These are phyloP conservation scores for Timema cristinae DNA, from an alignment of 2,888 invertebrate genomes.

Conservation along the genomic window DNA sequence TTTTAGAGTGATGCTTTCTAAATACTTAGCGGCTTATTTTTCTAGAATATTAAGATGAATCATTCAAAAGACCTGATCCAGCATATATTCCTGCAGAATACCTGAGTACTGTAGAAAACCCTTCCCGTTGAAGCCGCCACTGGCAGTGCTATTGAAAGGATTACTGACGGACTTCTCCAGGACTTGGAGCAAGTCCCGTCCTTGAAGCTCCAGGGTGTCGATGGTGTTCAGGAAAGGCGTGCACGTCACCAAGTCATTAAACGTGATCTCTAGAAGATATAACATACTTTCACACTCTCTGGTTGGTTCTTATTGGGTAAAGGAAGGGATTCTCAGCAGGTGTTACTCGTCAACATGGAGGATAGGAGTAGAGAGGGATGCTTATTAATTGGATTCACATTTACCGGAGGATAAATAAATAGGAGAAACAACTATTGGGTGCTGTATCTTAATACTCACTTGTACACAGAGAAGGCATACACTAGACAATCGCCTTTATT, in stretches of 20 bases:
- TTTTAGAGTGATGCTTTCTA: too few relatives aligned
- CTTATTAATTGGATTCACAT: too few relatives aligned
- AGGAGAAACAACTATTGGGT: too few relatives aligned
- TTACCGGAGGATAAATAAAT: too few relatives aligned
- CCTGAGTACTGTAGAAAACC: conserved; percentile 61
- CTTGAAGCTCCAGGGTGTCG: conserved; percentile 65
- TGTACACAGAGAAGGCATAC: too few relatives aligned
- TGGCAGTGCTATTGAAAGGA: conserved; percentile 38
- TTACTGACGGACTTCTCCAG: conserved; percentile 44
- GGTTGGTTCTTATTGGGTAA: conserved; percentile 14
- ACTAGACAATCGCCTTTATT: too few relatives aligned
- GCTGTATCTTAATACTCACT: too few relatives aligned
- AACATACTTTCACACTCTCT: background rate
- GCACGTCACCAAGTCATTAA: conserved; percentile 62
- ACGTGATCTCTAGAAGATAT: conserved; percentile 58
- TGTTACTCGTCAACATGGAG: background rate
- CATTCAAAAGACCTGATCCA: background rate
- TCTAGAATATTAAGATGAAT: too few relatives aligned
- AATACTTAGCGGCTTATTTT: too few relatives aligned
- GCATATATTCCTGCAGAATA: conserved; percentile 31
- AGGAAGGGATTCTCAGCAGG: background rate
- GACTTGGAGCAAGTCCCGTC: conserved; percentile 58
- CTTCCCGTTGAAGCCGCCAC: conserved; percentile 46
- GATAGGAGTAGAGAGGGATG: background rate
- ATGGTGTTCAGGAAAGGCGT: conserved; percentile 75